phyloP scores from a whole-genome alignment of 2,113 vertebrate species.

The Dipodomys merriami region DNA sequence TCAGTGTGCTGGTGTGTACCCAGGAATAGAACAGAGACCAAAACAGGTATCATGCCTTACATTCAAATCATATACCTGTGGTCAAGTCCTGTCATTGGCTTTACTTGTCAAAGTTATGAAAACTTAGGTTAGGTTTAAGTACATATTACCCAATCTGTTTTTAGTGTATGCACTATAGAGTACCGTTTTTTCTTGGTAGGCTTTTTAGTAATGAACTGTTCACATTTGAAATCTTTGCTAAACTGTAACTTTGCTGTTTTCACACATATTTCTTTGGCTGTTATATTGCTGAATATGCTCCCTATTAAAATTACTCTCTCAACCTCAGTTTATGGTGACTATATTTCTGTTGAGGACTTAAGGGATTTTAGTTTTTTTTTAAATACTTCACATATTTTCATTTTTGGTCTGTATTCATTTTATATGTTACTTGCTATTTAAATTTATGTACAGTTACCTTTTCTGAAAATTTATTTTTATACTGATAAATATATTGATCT shows the following conservation, averaged over 20 bases:
- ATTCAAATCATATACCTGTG: not conserved
- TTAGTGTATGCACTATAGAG: not conserved
- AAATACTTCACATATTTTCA: not conserved
- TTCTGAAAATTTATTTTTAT: not conserved
- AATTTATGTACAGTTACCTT: not conserved
- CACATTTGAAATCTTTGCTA: not conserved
- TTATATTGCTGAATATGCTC: not conserved
- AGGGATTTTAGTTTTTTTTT: not conserved
- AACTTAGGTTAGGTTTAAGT: not conserved
- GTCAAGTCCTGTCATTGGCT: not conserved
- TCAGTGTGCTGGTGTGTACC: not conserved
- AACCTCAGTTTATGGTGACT: not conserved
- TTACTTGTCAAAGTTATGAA: not conserved
- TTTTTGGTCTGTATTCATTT: not conserved
- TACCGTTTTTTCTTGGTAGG: not conserved
- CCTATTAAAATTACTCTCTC: not conserved
- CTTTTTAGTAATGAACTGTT: not conserved
- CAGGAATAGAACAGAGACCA: not conserved
- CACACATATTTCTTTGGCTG: not conserved
- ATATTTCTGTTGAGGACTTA: not conserved
- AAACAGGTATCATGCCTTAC: not conserved
- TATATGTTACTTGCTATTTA: not conserved
- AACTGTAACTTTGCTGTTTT: not conserved
- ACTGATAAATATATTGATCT: not conserved
- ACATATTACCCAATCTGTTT: not conserved